A percentile compares a stretch with the other conserved stretches of the same genome.
Evolutionary conservation across 2,113 vertebrate species (phyloP).

Genomic region (Ranitomeya variabilis): DNA sequence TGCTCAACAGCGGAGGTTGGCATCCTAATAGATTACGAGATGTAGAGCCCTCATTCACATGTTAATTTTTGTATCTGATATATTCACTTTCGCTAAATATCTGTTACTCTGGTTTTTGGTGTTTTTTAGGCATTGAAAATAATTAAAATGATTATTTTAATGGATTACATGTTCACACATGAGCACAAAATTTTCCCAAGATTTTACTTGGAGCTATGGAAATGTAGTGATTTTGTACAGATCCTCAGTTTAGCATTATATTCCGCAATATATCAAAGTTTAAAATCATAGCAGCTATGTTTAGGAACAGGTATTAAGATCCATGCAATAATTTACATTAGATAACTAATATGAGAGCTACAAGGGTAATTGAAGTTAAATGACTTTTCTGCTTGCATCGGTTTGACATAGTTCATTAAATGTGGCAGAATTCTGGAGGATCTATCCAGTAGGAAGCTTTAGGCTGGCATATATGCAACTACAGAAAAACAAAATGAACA

Average conservation of each 20-base stretch:
- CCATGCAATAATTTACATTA: constrained; percentile 6
- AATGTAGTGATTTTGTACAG: background rate
- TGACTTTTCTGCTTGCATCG: constrained; percentile 8
- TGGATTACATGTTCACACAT: too few relatives aligned
- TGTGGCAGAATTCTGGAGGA: background rate
- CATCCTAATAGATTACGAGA: too few relatives aligned
- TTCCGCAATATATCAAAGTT: background rate
- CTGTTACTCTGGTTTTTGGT: too few relatives aligned
- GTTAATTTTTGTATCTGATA: too few relatives aligned
- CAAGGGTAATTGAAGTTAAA: constrained; percentile 25
- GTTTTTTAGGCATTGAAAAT: too few relatives aligned
- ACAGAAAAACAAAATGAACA: constrained; percentile 6
- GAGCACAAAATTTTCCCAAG: too few relatives aligned
- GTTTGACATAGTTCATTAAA: constrained; percentile 33
- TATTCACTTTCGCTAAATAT: too few relatives aligned
- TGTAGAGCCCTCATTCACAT: too few relatives aligned
- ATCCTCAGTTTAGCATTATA: background rate
- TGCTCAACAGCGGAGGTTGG: too few relatives aligned
- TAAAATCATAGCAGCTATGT: background rate
- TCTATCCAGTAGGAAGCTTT: background rate
- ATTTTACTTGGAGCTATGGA: background rate
- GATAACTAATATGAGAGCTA: constrained; percentile 24
- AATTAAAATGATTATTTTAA: too few relatives aligned
- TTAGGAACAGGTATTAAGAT: background rate
- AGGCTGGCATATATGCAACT: background rate